phyloP scores from a whole-genome alignment of 2,888 invertebrate genomes.

The Watsonalla binaria region DNA sequence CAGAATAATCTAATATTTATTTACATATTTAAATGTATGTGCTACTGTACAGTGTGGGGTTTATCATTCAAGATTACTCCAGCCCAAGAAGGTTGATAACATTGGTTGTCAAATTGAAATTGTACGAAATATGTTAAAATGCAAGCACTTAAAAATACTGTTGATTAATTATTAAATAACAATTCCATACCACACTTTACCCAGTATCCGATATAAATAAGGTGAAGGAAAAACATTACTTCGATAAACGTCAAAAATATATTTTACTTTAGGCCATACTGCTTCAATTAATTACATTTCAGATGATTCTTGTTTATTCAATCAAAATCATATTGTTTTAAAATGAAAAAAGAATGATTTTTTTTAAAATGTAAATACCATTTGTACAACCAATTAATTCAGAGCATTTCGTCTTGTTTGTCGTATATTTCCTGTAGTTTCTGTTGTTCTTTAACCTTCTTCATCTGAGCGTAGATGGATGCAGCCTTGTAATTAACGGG shows the following conservation, averaged over 20 bases:
- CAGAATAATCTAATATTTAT: neutral
- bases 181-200: neutral
- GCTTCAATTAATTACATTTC: no score
- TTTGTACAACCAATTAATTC: constrained; percentile 20
- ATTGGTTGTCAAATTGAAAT: neutral
- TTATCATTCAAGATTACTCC: neutral
- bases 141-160: neutral
- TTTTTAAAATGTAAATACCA: no score
- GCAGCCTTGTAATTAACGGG: constrained; percentile 95
- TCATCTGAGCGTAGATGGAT: constrained; percentile 88
- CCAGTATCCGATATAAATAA: no score
- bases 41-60: neutral
- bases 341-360: no score
- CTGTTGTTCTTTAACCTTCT: constrained; percentile 80
- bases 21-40: constrained; percentile 6
- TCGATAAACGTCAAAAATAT: no score
- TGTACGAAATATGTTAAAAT: neutral
- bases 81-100: neutral
- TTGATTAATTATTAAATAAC: neutral
- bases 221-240: no score
- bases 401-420: constrained; percentile 60
- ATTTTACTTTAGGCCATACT: no score
- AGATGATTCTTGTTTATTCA: no score
- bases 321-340: neutral
- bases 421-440: constrained; percentile 67